These are phyloP conservation scores for Beaufortia kweichowensis DNA, from an alignment of 2,113 vertebrate genomes.

Conservation along the genomic window DNA sequence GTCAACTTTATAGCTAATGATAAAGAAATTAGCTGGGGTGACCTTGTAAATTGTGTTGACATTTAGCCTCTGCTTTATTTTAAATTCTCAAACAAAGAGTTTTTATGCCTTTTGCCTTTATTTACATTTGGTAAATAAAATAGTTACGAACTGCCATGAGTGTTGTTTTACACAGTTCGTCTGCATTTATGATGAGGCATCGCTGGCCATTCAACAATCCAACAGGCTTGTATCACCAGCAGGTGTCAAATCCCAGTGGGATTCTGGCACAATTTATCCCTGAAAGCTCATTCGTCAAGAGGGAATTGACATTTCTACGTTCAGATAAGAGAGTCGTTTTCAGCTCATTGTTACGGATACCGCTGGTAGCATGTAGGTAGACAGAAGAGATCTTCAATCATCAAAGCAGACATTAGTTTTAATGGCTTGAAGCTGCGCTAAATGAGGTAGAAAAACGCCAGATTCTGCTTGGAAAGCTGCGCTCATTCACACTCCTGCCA, in stretches of 20 bases:
- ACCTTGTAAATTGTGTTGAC: constrained; percentile 36
- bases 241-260: constrained; percentile 9
- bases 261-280: constrained; percentile 20
- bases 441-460: constrained; percentile 56
- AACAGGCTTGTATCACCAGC: constrained; percentile 11
- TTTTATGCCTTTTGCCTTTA: not conserved
- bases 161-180: not conserved
- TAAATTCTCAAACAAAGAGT: not conserved
- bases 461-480: constrained; percentile 40
- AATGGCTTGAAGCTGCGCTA: constrained; percentile 38
- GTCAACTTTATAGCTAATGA: constrained; percentile 21
- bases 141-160: too few species aligned
- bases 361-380: not conserved
- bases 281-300: constrained; percentile 33
- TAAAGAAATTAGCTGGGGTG: constrained; percentile 29
- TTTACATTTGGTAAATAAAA: not conserved
- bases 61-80: constrained; percentile 27
- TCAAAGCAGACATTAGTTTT: constrained; percentile 23
- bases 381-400: constrained; percentile 21
- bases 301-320: constrained; percentile 22
- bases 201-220: not conserved
- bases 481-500: constrained; percentile 51
- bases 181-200: not conserved
- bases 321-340: constrained; percentile 24
- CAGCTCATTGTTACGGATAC: constrained; percentile 13